Evolutionary conservation across 2,113 vertebrate species (phyloP), one percentile per base, ranked within the genome.

Genomic region (Thermophis baileyi): DNA sequence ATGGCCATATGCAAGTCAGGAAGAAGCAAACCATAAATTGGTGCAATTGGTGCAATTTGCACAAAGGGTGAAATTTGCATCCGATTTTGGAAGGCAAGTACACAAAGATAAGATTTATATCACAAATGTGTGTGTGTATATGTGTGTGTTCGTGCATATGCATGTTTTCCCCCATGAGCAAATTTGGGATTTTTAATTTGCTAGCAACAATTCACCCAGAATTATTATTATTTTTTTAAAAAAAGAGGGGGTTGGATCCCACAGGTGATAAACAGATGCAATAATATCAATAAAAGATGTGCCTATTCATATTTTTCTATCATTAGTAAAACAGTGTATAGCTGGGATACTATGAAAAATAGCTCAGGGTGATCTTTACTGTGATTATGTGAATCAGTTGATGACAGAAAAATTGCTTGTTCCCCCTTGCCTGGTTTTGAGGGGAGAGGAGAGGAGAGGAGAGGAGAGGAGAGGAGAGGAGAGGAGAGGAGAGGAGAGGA

Each of bases 291-390:
- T 35, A 81, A 1, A 90, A 90, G 46, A 27, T 51, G 40, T 89
- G 86, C 6, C 1, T 3, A 57, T 47, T 91, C 7, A 74, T 91
- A 90, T 87, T 89, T 92, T 91, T 91, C 20, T 9, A 51, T 74
- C 86, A n/a, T 93, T 89, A 85, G 44, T 0, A 0, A 46, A 87
- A 55, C 50, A 94, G n/a, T 8, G 40, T 92, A 63, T 90, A 55
- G 4, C 93, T 89, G 90, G 90, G 47, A 95, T 92, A 89, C 20
- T 7, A 92, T 89, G 91, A 88, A 53, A 90, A 93, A 93, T 93
- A 90, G 40, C 14, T 86, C 93, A 18, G 93, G 87, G 16, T 30
- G 40, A 81, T 95, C 49, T 86, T 46, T 7, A 0, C n/a, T 60
- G 86, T 92, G 93, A 95, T 55, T 57, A 14, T 2, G 51, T 53